Conservation (phyloP, 2,113 vertebrate genomes). For the Prionailurus viverrinus region DNA sequence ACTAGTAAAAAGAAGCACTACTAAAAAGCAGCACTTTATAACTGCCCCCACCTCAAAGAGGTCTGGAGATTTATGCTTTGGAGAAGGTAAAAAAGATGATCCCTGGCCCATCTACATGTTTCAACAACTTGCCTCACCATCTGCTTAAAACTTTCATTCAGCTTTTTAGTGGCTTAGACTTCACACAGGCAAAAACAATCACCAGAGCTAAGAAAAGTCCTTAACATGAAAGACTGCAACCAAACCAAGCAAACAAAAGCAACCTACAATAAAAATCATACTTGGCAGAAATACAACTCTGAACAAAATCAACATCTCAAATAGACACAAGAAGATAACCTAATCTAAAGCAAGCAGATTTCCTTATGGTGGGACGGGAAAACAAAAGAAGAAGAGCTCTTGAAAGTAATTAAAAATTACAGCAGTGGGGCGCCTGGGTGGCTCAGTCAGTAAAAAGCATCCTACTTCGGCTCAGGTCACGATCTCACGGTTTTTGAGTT, state of each 20-base stretch:
- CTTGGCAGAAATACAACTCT: not conserved
- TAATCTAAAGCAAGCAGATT: not conserved
- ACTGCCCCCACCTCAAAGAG: not conserved
- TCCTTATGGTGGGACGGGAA: not conserved
- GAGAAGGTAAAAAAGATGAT: not conserved
- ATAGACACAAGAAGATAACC: not conserved
- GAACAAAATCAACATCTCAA: not conserved
- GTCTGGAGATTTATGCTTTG: not conserved
- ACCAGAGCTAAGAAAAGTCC: not conserved
- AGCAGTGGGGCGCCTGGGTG: not conserved
- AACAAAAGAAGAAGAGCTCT: not conserved
- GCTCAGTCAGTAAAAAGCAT: too few species aligned
- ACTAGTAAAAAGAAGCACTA: not conserved
- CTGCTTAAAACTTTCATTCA: not conserved
- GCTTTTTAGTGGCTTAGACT: not conserved
- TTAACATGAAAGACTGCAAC: conserved; percentile 3
- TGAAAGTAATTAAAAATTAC: conserved; percentile 35
- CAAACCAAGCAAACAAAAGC: not conserved
- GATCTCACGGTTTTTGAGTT: too few species aligned
- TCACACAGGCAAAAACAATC: too few species aligned
- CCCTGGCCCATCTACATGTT: not conserved
- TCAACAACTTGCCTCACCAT: not conserved
- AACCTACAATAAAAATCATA: not conserved
- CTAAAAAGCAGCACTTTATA: not conserved
- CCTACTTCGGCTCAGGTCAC: too few species aligned